phyloP scores from a whole-genome alignment of 2,797 vertebrate species.

The Diplodus puntazzo region DNA sequence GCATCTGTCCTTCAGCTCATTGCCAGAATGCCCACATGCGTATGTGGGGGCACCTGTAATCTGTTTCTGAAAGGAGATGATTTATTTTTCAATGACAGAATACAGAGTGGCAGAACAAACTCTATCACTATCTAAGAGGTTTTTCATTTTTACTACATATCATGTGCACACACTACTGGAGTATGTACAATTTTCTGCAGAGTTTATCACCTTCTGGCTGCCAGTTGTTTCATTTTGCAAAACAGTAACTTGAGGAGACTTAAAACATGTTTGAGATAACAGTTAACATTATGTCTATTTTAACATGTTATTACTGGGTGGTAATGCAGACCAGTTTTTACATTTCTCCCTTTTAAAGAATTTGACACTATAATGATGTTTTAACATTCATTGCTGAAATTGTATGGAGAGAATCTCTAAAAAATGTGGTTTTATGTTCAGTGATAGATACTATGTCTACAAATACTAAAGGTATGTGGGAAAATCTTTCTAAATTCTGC shows the following conservation, averaged over 20 bases:
- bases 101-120: constrained; percentile 15
- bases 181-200: neutral
- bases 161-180: neutral
- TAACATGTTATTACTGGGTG: neutral
- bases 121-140: neutral
- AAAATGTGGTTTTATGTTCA: neutral
- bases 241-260: neutral
- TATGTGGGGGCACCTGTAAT: constrained; percentile 24
- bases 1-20: constrained; percentile 46
- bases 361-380: too few relatives aligned
- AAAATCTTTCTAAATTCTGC: neutral
- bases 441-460: neutral
- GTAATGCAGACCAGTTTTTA: neutral
- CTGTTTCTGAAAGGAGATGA: constrained; percentile 32
- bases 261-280: neutral
- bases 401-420: neutral
- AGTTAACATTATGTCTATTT: neutral
- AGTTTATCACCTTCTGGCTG: neutral
- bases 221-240: neutral
- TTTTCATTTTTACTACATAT: neutral
- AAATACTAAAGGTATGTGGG: neutral
- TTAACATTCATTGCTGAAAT: too few relatives aligned
- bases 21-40: constrained; percentile 60
- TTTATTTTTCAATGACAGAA: constrained; percentile 13
- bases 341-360: too few relatives aligned